Percentiles rank a stretch among this genome's conserved stretches.
Evolutionary conservation across 2,888 invertebrate genomes (phyloP).

Genomic region (Epinotia brunnichana): DNA sequence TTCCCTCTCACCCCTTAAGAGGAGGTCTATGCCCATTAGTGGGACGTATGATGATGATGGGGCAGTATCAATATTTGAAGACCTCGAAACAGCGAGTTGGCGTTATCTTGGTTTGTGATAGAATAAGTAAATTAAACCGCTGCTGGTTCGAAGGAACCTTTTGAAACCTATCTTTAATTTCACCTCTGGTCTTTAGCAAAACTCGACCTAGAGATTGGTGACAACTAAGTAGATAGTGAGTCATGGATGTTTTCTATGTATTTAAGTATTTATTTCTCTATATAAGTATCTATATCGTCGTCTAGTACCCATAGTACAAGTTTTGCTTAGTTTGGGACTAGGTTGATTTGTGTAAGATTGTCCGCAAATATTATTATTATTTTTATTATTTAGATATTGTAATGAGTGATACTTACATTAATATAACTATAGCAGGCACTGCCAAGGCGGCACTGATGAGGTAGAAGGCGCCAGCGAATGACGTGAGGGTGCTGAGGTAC

Average conservation of each 20-base stretch:
- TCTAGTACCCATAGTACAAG: no score
- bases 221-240: no score
- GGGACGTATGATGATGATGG: no score
- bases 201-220: neutral
- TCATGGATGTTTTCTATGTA: no score
- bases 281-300: no score
- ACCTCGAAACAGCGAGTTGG: conserved; percentile 20
- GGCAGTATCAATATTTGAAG: conserved; percentile 28
- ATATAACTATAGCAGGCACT: conserved; percentile 75
- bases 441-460: conserved; percentile 80
- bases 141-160: neutral
- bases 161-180: neutral
- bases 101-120: conserved; percentile 19
- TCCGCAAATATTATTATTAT: no score
- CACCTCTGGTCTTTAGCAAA: neutral
- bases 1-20: no score
- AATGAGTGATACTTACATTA: conserved; percentile 74
- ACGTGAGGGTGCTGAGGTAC: conserved; percentile 77
- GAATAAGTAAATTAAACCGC: conserved; percentile 17
- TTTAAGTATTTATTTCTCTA: no score
- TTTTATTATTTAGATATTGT: no score
- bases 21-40: no score
- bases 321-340: no score
- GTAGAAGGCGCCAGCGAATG: conserved; percentile 83
- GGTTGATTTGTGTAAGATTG: no score